Percentiles rank a stretch among this genome's conserved stretches.
Conservation (phyloP, 2,113 vertebrate genomes). For the Tetraodon nigroviridis region DNA sequence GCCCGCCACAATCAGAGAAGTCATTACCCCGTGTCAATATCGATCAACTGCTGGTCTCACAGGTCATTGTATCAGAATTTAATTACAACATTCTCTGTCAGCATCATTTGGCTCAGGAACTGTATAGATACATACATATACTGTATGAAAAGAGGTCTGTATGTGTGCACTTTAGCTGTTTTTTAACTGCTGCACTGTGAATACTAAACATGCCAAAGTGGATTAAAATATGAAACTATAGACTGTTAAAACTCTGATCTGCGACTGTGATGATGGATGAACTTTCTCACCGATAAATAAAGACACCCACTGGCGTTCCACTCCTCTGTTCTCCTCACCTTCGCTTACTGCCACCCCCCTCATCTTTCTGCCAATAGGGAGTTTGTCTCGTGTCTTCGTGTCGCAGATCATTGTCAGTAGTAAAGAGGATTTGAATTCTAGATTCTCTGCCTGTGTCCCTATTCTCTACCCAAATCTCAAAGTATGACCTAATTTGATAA, state of each 20-base stretch:
- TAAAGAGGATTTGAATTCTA: constrained; percentile 17
- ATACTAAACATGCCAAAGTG: constrained; percentile 1
- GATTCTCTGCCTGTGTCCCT: constrained; percentile 6
- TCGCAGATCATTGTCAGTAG: constrained; percentile 39
- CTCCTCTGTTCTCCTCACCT: background rate
- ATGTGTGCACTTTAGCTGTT: background rate
- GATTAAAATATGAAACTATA: constrained; percentile 8
- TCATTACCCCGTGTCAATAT: too few relatives aligned
- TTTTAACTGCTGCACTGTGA: background rate
- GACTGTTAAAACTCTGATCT: constrained; percentile 14
- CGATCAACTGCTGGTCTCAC: too few relatives aligned
- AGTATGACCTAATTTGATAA: too few relatives aligned
- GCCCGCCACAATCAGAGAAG: too few relatives aligned
- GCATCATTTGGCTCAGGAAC: too few relatives aligned
- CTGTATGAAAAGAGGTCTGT: too few relatives aligned
- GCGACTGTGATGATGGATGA: constrained; percentile 6
- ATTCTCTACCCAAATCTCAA: background rate
- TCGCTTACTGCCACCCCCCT: background rate
- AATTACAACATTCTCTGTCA: too few relatives aligned
- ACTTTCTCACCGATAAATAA: constrained; percentile 49
- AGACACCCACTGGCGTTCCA: constrained; percentile 60
- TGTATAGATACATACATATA: too few relatives aligned
- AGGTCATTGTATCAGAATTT: too few relatives aligned
- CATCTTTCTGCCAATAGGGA: background rate
- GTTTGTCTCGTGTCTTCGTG: constrained; percentile 26